A percentile compares a stretch with the other conserved stretches of the same genome.
These are phyloP conservation scores for Gari tellinella DNA, from an alignment of 2,888 invertebrate species.

Conservation along the genomic window DNA sequence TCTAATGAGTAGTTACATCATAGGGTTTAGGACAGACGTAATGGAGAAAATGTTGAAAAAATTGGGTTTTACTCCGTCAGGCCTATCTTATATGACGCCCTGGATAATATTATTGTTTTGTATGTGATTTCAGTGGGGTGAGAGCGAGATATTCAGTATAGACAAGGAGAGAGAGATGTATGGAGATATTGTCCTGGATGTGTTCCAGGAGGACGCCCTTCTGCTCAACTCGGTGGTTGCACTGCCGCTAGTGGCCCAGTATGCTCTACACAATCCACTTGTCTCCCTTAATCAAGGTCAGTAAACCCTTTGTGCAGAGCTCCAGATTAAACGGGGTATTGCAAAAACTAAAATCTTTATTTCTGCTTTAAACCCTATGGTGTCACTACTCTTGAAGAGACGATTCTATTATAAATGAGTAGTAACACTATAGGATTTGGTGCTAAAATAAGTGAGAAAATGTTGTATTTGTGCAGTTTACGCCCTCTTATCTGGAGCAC, in stretches of 20 bases:
- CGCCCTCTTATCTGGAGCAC: too few relatives aligned
- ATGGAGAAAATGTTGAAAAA: too few relatives aligned
- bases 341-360: too few relatives aligned
- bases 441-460: too few relatives aligned
- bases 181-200: constrained; percentile 46
- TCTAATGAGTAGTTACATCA: too few relatives aligned
- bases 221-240: constrained; percentile 72
- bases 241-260: constrained; percentile 70
- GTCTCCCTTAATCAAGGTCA: constrained; percentile 5
- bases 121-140: constrained; percentile 47
- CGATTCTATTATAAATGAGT: neutral
- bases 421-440: too few relatives aligned
- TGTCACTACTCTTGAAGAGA: too few relatives aligned
- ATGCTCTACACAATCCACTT: constrained; percentile 49
- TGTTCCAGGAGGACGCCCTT: constrained; percentile 77
- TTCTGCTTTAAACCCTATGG: too few relatives aligned
- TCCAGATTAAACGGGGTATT: neutral
- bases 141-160: constrained; percentile 8
- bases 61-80: neutral
- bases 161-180: constrained; percentile 37
- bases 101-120: too few relatives aligned
- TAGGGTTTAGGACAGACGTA: too few relatives aligned
- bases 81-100: too few relatives aligned
- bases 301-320: neutral
- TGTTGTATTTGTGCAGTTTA: too few relatives aligned